phyloP scores from a whole-genome alignment of 2,888 invertebrate genomes.

The Drosophila leonis region DNA sequence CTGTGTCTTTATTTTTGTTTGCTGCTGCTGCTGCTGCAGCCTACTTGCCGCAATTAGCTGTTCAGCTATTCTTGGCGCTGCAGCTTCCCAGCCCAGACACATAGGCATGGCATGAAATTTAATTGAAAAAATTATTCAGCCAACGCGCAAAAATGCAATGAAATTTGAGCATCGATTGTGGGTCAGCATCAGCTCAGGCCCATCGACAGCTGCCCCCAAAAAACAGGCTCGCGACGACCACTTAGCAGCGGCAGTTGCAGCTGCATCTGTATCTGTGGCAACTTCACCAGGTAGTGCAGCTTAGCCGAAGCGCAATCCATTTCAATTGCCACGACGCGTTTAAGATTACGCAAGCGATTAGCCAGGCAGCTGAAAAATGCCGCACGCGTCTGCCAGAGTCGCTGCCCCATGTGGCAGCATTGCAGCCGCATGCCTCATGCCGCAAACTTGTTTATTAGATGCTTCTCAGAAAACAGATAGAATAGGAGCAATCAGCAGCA shows the following conservation, averaged over 20 bases:
- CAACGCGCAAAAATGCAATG: conserved; percentile 66
- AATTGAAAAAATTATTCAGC: conserved; percentile 62
- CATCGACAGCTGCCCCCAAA: conserved; percentile 61
- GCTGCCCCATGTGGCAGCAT: conserved; percentile 16
- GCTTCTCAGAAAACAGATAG: conserved; percentile 27
- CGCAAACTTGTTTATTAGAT: conserved; percentile 74
- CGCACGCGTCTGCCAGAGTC: conserved; percentile 52
- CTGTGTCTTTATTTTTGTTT: conserved; percentile 64
- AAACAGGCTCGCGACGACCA: conserved; percentile 34
- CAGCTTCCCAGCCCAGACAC: conserved; percentile 56
- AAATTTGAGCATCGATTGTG: conserved; percentile 80
- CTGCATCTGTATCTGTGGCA: conserved; percentile 35
- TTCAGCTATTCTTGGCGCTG: conserved; percentile 63
- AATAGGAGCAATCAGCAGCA: conserved; percentile 53
- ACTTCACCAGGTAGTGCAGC: conserved; percentile 56
- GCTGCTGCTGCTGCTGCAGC: background rate
- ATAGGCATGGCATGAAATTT: conserved; percentile 72
- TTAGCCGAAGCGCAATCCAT: conserved; percentile 67
- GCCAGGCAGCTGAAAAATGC: conserved; percentile 82
- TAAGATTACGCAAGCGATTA: conserved; percentile 81
- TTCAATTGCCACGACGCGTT: conserved; percentile 79
- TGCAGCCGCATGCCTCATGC: conserved; percentile 2
- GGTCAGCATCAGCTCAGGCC: conserved; percentile 56
- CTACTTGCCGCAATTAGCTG: conserved; percentile 76
- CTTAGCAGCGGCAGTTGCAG: conserved; percentile 40